Base-by-base conservation (phyloP, 2,888 invertebrate species). In the Cotesia congregata region DNA sequence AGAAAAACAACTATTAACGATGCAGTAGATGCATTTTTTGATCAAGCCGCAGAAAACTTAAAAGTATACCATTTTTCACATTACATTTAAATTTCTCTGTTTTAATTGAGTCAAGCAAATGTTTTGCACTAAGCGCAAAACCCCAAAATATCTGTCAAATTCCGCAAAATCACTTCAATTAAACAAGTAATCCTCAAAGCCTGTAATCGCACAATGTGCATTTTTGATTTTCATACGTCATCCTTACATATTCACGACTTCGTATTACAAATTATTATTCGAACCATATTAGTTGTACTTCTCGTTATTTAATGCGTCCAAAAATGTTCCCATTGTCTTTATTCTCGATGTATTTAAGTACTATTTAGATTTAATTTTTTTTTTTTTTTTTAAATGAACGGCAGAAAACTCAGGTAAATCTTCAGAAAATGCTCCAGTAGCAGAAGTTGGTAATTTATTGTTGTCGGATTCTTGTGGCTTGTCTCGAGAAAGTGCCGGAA, bases 151-250 rank as follows among this genome's bases (percentile, higher is more conserved):
- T 1, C 99, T 99, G 90, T 99, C 99, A 90, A 99, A 99, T 74
- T 99, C 98, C n/a, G 98, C 99, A 91, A 99, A 99, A 91, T 98
- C 99, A 72, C 98, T 96, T 97, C 97, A 97, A 88, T 96, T 95
- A 77, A 94, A 92, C 72, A 96, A 91, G 71, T 92, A 92, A 79
- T 93, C 93, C 80, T 92, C 92, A 79, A 98, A 92, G 83, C 96
- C 94, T 64, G 94, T 94, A 86, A 95, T 94, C 80, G 97, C 98
- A 91, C 95, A 94, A 90, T 99, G 99, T 80, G 99, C 98, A 91
- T 99, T 99, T 90, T 99, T 98, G 97, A 97, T 97, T 91, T 98
- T 98, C 88, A 97, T 94, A 83, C 98, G 93, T 98, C 98, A 98
- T 84, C 98, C 98, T 91, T 98, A 98, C 98, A 98, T 98, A 88